Conservation (phyloP, 2,888 invertebrate genomes). For the Alitta virens region DNA sequence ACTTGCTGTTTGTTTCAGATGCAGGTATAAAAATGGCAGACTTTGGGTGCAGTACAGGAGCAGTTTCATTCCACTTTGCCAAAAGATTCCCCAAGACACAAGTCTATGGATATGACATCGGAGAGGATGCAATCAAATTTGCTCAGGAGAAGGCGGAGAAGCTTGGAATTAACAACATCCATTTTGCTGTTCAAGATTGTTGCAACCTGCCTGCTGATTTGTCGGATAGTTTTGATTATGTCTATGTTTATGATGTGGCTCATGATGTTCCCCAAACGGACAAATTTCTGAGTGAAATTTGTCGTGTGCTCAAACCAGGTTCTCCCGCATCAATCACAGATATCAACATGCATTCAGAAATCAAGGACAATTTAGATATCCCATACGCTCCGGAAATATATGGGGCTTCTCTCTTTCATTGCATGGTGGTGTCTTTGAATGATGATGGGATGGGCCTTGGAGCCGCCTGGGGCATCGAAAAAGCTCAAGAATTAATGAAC, state of each 20-base stretch:
- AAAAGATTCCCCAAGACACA: slow-evolving; percentile 1
- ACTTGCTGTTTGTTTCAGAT: background rate
- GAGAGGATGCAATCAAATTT: slow-evolving; percentile 1
- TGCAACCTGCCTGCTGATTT: slow-evolving; percentile 4
- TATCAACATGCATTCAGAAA: background rate
- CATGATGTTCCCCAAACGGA: slow-evolving; percentile 7
- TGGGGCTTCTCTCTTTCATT: slow-evolving; percentile 9
- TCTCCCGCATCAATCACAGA: background rate
- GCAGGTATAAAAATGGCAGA: slow-evolving; percentile 1
- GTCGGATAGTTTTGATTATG: slow-evolving; percentile 4
- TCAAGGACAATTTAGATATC: slow-evolving; percentile 3
- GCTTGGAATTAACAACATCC: background rate
- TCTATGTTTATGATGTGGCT: slow-evolving; percentile 2
- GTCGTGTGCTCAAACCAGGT: slow-evolving; percentile 7
- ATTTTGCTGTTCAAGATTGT: slow-evolving; percentile 5
- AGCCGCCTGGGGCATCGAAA: slow-evolving; percentile 11
- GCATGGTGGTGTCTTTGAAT: slow-evolving; percentile 15
- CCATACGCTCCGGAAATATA: background rate
- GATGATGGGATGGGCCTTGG: slow-evolving; percentile 6
- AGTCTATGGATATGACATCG: slow-evolving; percentile 1
- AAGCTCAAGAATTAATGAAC: background rate
- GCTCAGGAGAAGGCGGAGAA: background rate
- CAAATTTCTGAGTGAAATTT: background rate
- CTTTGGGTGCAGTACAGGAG: slow-evolving; percentile 6
- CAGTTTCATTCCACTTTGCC: background rate